Conservation (phyloP, 2,113 vertebrate species). For the Sinocyclocheilus maitianheensis region DNA sequence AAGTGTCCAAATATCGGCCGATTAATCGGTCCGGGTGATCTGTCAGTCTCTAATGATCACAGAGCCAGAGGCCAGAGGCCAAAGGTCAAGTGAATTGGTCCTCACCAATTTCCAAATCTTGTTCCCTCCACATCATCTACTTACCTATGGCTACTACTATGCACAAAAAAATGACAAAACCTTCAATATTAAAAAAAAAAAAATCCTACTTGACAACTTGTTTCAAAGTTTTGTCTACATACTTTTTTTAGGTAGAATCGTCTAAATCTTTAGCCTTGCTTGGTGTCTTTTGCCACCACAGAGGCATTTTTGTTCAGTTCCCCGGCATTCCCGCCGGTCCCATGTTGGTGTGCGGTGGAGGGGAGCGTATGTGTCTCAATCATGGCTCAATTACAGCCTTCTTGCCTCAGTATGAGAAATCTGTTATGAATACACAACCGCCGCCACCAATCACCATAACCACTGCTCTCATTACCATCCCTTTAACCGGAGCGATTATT, state of each 20-base stretch:
- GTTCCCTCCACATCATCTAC: not conserved
- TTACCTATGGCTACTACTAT: not conserved
- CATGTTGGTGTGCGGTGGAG: not conserved
- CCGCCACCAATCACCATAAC: slow-evolving; percentile 57
- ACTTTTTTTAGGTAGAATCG: not conserved
- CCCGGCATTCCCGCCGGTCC: not conserved
- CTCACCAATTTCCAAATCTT: not conserved
- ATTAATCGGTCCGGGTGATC: not conserved
- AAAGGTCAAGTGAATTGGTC: slow-evolving; percentile 73
- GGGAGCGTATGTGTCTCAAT: slow-evolving; percentile 53
- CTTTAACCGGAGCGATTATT: slow-evolving; percentile 60
- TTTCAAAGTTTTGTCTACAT: not conserved
- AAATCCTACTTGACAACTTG: not conserved
- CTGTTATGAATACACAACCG: slow-evolving; percentile 55
- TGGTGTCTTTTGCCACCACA: not conserved
- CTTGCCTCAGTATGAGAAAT: slow-evolving; percentile 45
- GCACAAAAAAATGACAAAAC: not conserved
- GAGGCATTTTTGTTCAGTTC: not conserved
- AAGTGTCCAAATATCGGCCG: not conserved
- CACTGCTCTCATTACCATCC: slow-evolving; percentile 57
- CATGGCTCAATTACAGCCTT: slow-evolving; percentile 53
- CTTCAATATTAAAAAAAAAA: not conserved
- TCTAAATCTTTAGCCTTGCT: not conserved
- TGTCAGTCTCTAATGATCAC: not conserved
- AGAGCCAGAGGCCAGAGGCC: slow-evolving; percentile 59